Conservation (phyloP, 1,140 invertebrate species). For the Triops longicaudatus region DNA sequence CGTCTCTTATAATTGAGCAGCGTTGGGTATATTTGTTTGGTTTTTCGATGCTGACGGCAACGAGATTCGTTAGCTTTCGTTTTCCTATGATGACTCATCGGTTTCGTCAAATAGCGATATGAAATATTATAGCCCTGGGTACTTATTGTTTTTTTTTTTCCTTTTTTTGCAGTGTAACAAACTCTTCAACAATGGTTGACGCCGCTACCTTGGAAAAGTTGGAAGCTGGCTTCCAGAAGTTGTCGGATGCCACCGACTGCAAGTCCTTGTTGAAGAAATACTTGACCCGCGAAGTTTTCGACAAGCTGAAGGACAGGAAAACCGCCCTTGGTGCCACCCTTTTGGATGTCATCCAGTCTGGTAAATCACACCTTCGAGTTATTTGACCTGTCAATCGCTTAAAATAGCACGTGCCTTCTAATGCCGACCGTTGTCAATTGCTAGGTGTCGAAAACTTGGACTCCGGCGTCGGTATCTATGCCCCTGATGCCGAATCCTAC, state of each 20-base stretch:
- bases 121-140: background rate
- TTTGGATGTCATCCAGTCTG: constrained; percentile 84
- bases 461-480: constrained; percentile 90
- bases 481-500: constrained; percentile 89
- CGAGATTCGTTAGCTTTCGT: background rate
- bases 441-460: constrained; percentile 76
- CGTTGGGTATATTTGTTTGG: background rate
- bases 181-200: constrained; percentile 62
- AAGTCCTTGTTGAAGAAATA: constrained; percentile 93
- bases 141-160: background rate
- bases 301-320: constrained; percentile 79
- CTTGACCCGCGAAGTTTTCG: constrained; percentile 79
- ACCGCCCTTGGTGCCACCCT: constrained; percentile 83
- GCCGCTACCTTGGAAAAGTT: constrained; percentile 77
- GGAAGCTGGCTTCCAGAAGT: constrained; percentile 80
- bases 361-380: constrained; percentile 39
- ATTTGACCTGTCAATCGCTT: background rate
- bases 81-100: background rate
- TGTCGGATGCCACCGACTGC: constrained; percentile 69
- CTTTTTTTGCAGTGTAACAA: background rate
- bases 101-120: background rate
- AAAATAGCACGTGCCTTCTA: background rate
- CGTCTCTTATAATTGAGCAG: background rate
- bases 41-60: background rate
- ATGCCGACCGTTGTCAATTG: constrained; percentile 3